Conservation (phyloP, 2,113 vertebrate genomes). For the Helogale parvula region DNA sequence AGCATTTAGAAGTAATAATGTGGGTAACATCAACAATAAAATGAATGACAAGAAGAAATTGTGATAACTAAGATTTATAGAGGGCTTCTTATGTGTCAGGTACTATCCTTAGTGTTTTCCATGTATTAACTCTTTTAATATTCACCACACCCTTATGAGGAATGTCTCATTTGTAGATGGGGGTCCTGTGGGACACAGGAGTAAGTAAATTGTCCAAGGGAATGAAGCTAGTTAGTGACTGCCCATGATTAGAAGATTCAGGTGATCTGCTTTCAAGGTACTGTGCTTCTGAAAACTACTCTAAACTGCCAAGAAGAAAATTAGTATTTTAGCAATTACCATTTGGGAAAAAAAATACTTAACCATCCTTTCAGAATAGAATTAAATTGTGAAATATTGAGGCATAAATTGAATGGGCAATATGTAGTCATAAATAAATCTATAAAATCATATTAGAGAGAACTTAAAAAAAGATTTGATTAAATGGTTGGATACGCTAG, state of each 20-base stretch:
- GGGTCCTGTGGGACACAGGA: not conserved
- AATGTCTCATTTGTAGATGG: not conserved
- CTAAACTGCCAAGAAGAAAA: slow-evolving; percentile 32
- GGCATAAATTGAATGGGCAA: slow-evolving; percentile 61
- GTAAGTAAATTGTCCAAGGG: not conserved
- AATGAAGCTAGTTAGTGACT: not conserved
- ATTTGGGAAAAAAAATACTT: slow-evolving; percentile 51
- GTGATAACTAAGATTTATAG: not conserved
- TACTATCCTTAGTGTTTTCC: not conserved
- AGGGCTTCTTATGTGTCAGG: not conserved
- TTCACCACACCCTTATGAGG: not conserved
- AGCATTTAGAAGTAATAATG: not conserved
- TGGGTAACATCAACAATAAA: not conserved
- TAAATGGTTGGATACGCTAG: slow-evolving; percentile 37
- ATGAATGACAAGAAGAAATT: not conserved
- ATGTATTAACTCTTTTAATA: not conserved
- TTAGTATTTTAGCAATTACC: slow-evolving; percentile 59
- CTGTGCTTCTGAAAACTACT: not conserved
- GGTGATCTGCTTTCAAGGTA: not conserved
- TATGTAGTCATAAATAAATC: slow-evolving; percentile 68
- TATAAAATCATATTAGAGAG: slow-evolving; percentile 67
- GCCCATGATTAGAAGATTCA: not conserved
- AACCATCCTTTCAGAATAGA: slow-evolving; percentile 44
- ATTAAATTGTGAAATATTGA: slow-evolving; percentile 60
- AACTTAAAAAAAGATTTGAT: slow-evolving; percentile 71